Conservation (phyloP, 2,797 vertebrate species). For the Anomalospiza imberbis region DNA sequence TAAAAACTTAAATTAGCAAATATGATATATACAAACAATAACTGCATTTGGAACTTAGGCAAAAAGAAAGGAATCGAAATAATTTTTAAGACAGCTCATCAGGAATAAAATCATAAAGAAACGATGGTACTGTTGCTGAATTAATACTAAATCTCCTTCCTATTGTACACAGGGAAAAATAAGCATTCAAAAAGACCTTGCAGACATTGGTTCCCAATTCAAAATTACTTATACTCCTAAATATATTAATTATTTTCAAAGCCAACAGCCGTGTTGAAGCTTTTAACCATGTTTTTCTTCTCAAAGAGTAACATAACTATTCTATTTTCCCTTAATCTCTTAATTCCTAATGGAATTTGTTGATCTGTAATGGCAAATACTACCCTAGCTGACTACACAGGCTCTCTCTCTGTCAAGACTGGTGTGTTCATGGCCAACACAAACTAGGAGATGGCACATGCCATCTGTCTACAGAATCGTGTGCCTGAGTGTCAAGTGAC, state of each 20-base stretch:
- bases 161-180: background rate
- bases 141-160: background rate
- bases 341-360: background rate
- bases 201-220: background rate
- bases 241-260: background rate
- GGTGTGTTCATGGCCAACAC: background rate
- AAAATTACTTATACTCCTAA: background rate
- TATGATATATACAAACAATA: background rate
- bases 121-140: rapidly evolving
- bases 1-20: background rate
- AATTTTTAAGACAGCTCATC: background rate
- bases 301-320: background rate
- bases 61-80: background rate
- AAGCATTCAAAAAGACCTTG: background rate
- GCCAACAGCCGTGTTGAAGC: background rate
- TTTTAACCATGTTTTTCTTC: background rate
- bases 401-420: background rate
- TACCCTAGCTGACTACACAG: rapidly evolving
- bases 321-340: background rate
- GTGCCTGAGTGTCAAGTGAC: background rate
- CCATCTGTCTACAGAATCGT: rapidly evolving
- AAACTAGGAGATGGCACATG: rapidly evolving
- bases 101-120: background rate
- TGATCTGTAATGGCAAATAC: background rate
- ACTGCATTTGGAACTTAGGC: background rate